Conservation (phyloP, 2,888 invertebrate genomes). For the Leptogaster cylindrica region DNA sequence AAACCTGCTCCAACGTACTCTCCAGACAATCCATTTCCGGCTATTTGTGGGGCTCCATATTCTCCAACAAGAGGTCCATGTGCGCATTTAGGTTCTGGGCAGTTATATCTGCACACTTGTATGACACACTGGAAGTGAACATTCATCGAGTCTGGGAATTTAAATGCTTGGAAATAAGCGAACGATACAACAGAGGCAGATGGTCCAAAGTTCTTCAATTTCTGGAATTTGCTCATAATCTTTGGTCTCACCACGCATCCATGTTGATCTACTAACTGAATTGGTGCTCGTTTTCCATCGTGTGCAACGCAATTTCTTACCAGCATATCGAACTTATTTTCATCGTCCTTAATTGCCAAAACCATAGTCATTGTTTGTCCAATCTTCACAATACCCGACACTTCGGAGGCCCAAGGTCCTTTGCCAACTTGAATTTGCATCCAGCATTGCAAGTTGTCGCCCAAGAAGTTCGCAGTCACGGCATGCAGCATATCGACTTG, state of each 20-base stretch:
- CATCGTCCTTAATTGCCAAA: slow-evolving; percentile 92
- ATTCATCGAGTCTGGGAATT: slow-evolving; percentile 96
- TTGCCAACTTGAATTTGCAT: slow-evolving; percentile 97
- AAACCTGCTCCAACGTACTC: slow-evolving; percentile 69
- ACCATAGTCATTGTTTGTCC: slow-evolving; percentile 98
- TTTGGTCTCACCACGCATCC: slow-evolving; percentile 93
- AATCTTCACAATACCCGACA: slow-evolving; percentile 93
- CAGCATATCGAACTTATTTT: slow-evolving; percentile 95
- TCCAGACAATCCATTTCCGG: slow-evolving; percentile 67
- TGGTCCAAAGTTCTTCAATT: slow-evolving; percentile 93
- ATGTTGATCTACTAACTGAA: slow-evolving; percentile 90
- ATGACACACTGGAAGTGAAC: slow-evolving; percentile 97
- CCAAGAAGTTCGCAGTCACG: slow-evolving; percentile 93
- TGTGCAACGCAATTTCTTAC: slow-evolving; percentile 94
- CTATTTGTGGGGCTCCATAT: slow-evolving; percentile 67
- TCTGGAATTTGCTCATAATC: slow-evolving; percentile 95
- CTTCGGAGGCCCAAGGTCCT: slow-evolving; percentile 97
- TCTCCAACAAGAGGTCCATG: slow-evolving; percentile 68
- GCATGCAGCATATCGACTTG: slow-evolving; percentile 96
- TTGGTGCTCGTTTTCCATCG: slow-evolving; percentile 91
- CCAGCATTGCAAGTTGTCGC: slow-evolving; percentile 95
- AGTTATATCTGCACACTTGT: slow-evolving; percentile 92
- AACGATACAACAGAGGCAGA: slow-evolving; percentile 93
- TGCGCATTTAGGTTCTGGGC: slow-evolving; percentile 89
- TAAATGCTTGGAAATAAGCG: slow-evolving; percentile 96